Evolutionary conservation across 2,888 invertebrate genomes (phyloP), one percentile per base, ranked within the genome.

Genomic region (Ecliptopera silaceata): DNA sequence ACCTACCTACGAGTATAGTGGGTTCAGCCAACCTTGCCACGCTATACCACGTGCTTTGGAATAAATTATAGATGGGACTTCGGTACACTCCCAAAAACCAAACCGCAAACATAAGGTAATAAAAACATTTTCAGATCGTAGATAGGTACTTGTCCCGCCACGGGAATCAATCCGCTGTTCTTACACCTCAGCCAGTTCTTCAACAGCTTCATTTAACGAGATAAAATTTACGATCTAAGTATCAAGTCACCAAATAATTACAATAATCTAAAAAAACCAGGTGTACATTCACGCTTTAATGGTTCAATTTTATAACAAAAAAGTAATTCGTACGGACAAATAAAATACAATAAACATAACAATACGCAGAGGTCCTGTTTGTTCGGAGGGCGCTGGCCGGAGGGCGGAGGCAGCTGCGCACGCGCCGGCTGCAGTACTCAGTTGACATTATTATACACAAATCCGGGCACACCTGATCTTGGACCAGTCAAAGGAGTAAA

Each of bases 401-500:
- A 72, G 69, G 76, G 74, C 76, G 78, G 80, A 76, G 81, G 79
- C 90, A 87, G 89, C 89, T 87, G 89, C 87, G 80, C 79, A 76
- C 73, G 85, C 78, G 81, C 77, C 80, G 88, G 88, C 84, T 88
- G 90, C 77, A 65, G 73, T 68, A 79, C 74, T 80, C 82, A 75
- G 80, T 84, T 84, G 87, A 88, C 86, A 88, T 86, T 85, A 74
- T 82, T 80, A 78, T 44, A 57, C 80, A 84, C 80, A 87, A 90
- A 88, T 88, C 88, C 81, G 75, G 72, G 79, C 89, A 82, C 88
- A 89, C 90, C 89, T 89, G 88, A 89, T 86, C 82, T 79, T 72
- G 65, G 80, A 83, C 84, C 80, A 81, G 79, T 83, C 81, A 49
- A 56, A 44, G 22, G 79, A 81, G 79, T 83, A 81, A 56, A 52